Conservation (phyloP, 2,797 vertebrate genomes). For the Kryptolebias ocellatus region DNA sequence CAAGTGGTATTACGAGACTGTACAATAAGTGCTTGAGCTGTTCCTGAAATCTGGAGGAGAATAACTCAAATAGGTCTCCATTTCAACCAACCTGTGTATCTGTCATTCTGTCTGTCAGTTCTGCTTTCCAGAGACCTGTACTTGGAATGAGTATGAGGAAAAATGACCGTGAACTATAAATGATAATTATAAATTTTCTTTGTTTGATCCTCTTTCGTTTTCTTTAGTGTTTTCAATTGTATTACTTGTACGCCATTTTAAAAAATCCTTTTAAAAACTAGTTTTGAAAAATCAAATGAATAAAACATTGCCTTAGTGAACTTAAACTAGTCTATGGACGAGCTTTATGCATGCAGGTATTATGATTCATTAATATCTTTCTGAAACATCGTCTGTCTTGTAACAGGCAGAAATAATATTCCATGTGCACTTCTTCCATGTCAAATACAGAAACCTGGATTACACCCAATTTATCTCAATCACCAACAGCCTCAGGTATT, state of each 20-base stretch:
- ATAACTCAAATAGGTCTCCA: conserved; percentile 66
- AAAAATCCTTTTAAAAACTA: conserved; percentile 66
- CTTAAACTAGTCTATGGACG: conserved; percentile 55
- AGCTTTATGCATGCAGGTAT: conserved; percentile 42
- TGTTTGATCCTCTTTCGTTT: conserved; percentile 74
- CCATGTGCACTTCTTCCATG: conserved; percentile 9
- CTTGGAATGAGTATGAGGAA: conserved; percentile 79
- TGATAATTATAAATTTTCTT: conserved; percentile 77
- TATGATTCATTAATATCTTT: background rate
- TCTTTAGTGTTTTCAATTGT: conserved; percentile 73
- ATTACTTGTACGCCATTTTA: conserved; percentile 59
- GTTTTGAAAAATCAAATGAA: conserved; percentile 73
- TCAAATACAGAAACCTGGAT: background rate
- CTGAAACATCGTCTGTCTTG: background rate
- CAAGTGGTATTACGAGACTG: conserved; percentile 68
- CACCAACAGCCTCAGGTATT: background rate
- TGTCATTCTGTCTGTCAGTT: conserved; percentile 82
- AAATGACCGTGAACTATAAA: conserved; percentile 80
- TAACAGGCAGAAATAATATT: background rate
- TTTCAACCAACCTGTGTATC: conserved; percentile 80
- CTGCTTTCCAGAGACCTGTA: conserved; percentile 86
- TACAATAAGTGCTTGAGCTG: conserved; percentile 61
- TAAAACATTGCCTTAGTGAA: conserved; percentile 66
- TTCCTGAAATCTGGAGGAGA: conserved; percentile 58
- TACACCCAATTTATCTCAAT: conserved; percentile 8